These are phyloP conservation scores for Oncorhynchus kisutch DNA, from an alignment of 2,113 vertebrate genomes.

Conservation along the genomic window DNA sequence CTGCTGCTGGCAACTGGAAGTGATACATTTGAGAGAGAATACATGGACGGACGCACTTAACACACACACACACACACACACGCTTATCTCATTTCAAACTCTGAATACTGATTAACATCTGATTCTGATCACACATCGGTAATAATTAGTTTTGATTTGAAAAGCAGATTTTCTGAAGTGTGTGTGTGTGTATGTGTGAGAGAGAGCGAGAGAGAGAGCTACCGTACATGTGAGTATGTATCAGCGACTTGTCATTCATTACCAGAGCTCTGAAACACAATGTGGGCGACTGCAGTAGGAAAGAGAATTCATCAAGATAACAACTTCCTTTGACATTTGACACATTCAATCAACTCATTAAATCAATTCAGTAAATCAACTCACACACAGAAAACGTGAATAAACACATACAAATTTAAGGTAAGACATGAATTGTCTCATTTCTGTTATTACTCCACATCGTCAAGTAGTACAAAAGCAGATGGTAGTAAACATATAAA, in stretches of 20 bases:
- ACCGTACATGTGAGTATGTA: background rate
- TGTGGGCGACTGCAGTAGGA: background rate
- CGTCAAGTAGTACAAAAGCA: background rate
- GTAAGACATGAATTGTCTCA: too few relatives aligned
- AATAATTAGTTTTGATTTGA: background rate
- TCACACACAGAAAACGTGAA: background rate
- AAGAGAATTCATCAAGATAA: background rate
- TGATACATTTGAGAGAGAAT: background rate
- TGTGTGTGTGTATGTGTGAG: too few relatives aligned
- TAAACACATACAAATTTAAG: too few relatives aligned
- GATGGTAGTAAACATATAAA: background rate
- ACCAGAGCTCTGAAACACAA: background rate
- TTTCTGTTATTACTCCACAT: background rate
- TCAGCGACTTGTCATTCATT: constrained; percentile 40
- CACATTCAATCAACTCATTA: too few relatives aligned
- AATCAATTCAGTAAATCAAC: background rate
- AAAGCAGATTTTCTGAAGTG: background rate
- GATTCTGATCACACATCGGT: background rate
- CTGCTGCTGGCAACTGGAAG: background rate
- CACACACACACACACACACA: background rate
- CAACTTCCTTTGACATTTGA: background rate
- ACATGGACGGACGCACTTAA: background rate
- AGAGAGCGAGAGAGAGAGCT: too few relatives aligned
- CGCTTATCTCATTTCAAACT: background rate
- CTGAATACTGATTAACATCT: too few relatives aligned